Evolutionary conservation across 2,888 invertebrate genomes (phyloP), one percentile per base, ranked within the genome.

Genomic region (Drosophila mettleri): DNA sequence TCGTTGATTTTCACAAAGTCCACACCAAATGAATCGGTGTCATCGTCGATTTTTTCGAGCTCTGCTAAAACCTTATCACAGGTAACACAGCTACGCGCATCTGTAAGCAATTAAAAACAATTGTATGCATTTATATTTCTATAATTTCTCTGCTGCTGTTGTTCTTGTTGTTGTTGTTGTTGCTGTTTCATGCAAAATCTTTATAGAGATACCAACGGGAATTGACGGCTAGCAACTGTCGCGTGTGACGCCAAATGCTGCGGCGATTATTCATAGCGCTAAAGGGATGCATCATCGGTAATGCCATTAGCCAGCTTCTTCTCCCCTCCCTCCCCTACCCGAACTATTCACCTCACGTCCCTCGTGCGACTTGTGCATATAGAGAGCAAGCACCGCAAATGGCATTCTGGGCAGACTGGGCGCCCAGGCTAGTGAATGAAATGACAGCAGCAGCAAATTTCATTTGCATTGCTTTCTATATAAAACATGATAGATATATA

Each of bases 1-100:
- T 98, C 98, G 94, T 97, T 97, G 93, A 98, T 97, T 94, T 98
- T 98, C 89, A 98, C 97, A 93, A 98, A 97, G 93, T 97, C 97
- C 89, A 98, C 97, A 90, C 98, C 98, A 92, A 98, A 98, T 59
- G 96, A 96, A 93, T 98, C 97, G 83, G 98, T 97, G 93, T 98
- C 98, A 93, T 97, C 97, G 94, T 98, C 97, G 92, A 98, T 98
- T 93, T 97, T 97, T 93, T 98, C 97, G 92, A 98, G 94, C 93
- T 97, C 97, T 89, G 95, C 96, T 93, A 97, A 94, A 91, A 97
- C 97, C 93, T 96, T 96, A 94, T 97, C 97, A 93, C 97, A 97
- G 90, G 97, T 97, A 91, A 96, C 95, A 93, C 97, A 97, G 93
- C 97, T 97, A 93, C 97, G 95, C 89, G 97, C 96, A 94, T 97